Evolutionary conservation across 2,113 vertebrate species (phyloP), one percentile per base, ranked within the genome.

Genomic region (Phainopepla nitens): DNA sequence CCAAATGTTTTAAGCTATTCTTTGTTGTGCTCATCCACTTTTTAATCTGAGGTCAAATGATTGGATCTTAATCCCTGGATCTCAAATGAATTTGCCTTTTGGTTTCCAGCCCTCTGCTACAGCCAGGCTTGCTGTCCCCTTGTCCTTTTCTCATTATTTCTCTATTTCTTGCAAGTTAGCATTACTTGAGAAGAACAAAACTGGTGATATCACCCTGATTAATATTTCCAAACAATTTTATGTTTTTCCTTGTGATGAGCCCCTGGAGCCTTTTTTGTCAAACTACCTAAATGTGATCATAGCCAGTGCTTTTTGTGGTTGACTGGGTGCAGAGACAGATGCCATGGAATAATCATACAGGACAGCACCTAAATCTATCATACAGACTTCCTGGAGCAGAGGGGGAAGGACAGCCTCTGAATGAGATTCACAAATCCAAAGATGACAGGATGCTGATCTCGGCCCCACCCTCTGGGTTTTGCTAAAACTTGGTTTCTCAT

Each of bases 1-100:
- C 88, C 82, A 95, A 94, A 95, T 41, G 82, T 96, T 95, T 95
- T 92, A 95, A 96, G 79, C 84, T 90, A 54, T 50, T 47, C 79
- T 96, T 96, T 94, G 94, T 96, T 84, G 66, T 51, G 75, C 17
- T 95, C 69, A 85, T 83, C 62, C 79, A 36, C 56, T 58, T 35
- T 95, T 93, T 88, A 93, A 96, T 88, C 82, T 45, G 85, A 75
- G 93, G 75, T 90, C 82, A 92, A 93, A 77, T 78, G 85, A 90
- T 70, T 65, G 56, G 70, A 82, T 90, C 85, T 83, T 90, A 88
- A 95, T 95, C 68, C 82, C 92, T 66, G 62, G 90, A 77, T 93
- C 82, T 87, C 75, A 44, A 54, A 90, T 21, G 50, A 82, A 77
- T 92, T 86, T 82, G 73, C 65, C 68, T 87, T 91, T 86, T 89